These are phyloP conservation scores for Pterocles orientalis DNA, from an alignment of 2,113 vertebrate genomes.

Conservation along the genomic window DNA sequence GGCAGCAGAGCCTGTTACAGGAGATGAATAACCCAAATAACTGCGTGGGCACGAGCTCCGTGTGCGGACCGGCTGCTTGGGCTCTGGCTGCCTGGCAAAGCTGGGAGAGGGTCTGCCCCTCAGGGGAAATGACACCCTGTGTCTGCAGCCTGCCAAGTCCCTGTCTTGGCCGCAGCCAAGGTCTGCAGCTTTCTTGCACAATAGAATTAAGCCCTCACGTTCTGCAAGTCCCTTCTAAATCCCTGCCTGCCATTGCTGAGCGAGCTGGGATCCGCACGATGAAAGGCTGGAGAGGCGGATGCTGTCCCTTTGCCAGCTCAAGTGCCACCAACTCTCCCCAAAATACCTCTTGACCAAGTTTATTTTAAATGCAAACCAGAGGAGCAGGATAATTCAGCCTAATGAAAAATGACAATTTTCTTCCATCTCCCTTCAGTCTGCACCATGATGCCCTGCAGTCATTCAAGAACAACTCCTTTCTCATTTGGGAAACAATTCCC, in stretches of 20 bases:
- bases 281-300: neutral
- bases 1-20: slow-evolving; percentile 39
- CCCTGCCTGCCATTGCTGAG: neutral
- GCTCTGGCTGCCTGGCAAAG: neutral
- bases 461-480: neutral
- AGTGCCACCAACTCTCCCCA: neutral
- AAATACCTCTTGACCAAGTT: neutral
- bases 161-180: neutral
- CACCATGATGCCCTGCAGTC: too few species aligned
- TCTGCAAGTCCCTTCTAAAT: neutral
- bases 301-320: neutral
- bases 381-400: neutral
- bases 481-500: neutral
- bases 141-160: neutral
- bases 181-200: neutral
- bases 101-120: neutral
- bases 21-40: slow-evolving; percentile 33
- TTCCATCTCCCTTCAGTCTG: neutral
- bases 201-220: neutral
- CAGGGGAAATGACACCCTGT: neutral
- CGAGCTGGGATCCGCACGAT: fast-evolving
- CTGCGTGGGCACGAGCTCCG: neutral
- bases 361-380: neutral
- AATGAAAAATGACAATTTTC: neutral
- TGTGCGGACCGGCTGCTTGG: neutral